Evolutionary conservation across 30 jellyfish, hydroid and myxozoan genomes (phyloP).

Genomic region (Calvadosia cruxmelitensis): DNA sequence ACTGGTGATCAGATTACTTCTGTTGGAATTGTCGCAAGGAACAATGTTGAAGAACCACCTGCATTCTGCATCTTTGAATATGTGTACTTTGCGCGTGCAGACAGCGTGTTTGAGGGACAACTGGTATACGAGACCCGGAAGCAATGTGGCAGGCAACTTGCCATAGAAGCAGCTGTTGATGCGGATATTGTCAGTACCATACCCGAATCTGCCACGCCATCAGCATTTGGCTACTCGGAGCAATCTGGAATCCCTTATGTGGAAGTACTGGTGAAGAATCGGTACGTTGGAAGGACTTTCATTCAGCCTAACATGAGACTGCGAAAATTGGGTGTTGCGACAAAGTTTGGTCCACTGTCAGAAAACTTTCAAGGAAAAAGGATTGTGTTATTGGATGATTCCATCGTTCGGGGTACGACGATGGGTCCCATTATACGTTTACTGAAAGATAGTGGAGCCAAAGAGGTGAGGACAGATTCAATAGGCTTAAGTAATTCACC

Average conservation of each 20-base stretch:
- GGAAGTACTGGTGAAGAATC: slow-evolving; percentile 72
- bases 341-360: slow-evolving; percentile 70
- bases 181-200: slow-evolving; percentile 91
- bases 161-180: slow-evolving; percentile 69
- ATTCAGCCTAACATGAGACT: slow-evolving; percentile 59
- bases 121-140: slow-evolving; percentile 65
- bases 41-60: slow-evolving; percentile 15
- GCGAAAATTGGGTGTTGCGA: slow-evolving; percentile 69
- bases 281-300: slow-evolving; percentile 89
- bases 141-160: slow-evolving; percentile 79
- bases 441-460: slow-evolving; percentile 70
- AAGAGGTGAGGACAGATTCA: slow-evolving; percentile 91
- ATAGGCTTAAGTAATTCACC: too few species aligned
- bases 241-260: slow-evolving; percentile 70
- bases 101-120: slow-evolving; percentile 64
- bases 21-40: slow-evolving; percentile 28
- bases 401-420: slow-evolving; percentile 82
- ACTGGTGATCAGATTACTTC: slow-evolving; percentile 45
- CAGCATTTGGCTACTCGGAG: slow-evolving; percentile 81
- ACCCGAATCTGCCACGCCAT: slow-evolving; percentile 89
- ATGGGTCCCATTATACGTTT: slow-evolving; percentile 72
- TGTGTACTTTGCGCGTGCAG: slow-evolving; percentile 92
- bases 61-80: slow-evolving; percentile 88
- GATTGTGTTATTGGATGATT: slow-evolving; percentile 63
- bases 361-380: slow-evolving; percentile 60